A percentile compares a stretch with the other conserved stretches of the same genome.
phyloP scores from a whole-genome alignment of 1,140 invertebrate species.

The Linepithema humile region DNA sequence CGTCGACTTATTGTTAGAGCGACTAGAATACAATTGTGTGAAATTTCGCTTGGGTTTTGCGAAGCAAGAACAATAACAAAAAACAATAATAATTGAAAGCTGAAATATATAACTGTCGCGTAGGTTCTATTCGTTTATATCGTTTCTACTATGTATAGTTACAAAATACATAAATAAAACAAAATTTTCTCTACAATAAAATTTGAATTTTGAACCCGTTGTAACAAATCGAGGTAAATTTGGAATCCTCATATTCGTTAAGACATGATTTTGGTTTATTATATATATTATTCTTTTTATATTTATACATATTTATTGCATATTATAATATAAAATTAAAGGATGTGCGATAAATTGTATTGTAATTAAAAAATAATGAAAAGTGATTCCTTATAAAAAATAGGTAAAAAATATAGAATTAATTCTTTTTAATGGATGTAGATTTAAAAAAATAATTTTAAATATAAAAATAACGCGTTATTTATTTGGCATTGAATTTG shows the following conservation, averaged over 20 bases:
- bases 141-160: background rate
- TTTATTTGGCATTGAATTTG: background rate
- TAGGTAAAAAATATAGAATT: background rate
- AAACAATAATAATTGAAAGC: background rate
- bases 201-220: slow-evolving; percentile 5
- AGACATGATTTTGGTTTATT: background rate
- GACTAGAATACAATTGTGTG: background rate
- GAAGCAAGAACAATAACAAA: background rate
- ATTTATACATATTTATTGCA: background rate
- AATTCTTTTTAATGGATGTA: background rate
- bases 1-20: background rate
- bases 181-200: slow-evolving; percentile 10
- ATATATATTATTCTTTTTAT: background rate
- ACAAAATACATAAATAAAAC: background rate
- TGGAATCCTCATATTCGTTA: background rate
- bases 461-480: background rate
- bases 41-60: background rate
- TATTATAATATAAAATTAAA: background rate
- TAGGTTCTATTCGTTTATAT: too few species aligned
- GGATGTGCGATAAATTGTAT: too few species aligned
- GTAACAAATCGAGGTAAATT: background rate
- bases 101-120: background rate
- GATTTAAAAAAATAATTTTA: background rate
- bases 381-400: too few species aligned
- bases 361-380: too few species aligned